Evolutionary conservation across 2,113 vertebrate species (phyloP), one percentile per base, ranked within the genome.

Genomic region (Platichthys stellatus): DNA sequence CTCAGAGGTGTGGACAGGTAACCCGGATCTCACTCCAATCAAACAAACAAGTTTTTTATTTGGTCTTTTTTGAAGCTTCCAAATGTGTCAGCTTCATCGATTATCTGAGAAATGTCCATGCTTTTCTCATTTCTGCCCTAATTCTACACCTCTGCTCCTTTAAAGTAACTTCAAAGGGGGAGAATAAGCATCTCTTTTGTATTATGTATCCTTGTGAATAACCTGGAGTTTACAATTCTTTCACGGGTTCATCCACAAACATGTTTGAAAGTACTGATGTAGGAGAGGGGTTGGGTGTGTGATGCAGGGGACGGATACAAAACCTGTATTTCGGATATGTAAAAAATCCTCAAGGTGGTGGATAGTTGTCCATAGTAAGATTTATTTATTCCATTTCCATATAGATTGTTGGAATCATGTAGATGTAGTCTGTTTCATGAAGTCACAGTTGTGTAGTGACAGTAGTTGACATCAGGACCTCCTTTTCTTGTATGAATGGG

Each of bases 351-450:
- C 21, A 59, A 78, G 35, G 49, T 77, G 53, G 60, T 64, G 14
- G 57, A 73, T 74, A 54, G 43, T 57, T 79, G 51, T 67, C 76
- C 51, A 75, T 49, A 21, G 15, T 78, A 47, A 73, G 43, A 80
- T 81, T 78, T 76, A 90, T 91, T 90, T 87, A 87, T 90, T 85
- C 49, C 24, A 53, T 78, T 76, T 79, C 74, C 76, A 69, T 82
- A 74, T 71, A 66, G 74, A 65, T 58, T 74, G 70, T 83, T 73
- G 1, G 69, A 78, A 80, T 65, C 63, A 58, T 76, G 67, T 86
- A 70, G 31, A 62, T 69, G 5, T 57, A 76, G 62, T 83, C 69
- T 59, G 12, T 70, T 51, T 72, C 56, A 60, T 51, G 40, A 20
- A 69, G 59, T 82, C 77, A 69, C 57, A 31, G 7, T 87, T 72